A percentile compares a stretch with the other conserved stretches of the same genome.
phyloP scores from a whole-genome alignment of 2,113 vertebrate species.

The Erythrolamprus reginae region DNA sequence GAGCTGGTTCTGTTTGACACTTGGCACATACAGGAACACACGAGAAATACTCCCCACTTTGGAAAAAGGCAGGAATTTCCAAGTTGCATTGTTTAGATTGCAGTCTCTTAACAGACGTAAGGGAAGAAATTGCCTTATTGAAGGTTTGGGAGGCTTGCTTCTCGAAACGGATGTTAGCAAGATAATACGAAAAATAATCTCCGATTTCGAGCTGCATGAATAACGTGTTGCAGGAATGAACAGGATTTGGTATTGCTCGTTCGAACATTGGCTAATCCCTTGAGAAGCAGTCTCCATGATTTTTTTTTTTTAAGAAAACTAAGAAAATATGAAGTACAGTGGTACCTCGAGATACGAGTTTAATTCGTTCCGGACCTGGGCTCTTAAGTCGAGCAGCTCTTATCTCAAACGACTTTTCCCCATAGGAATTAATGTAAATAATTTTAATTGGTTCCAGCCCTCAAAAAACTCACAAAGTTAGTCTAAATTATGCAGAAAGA shows the following conservation, averaged over 20 bases:
- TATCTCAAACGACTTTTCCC: too few species aligned
- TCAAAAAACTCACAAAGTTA: too few species aligned
- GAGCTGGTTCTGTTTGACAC: fast-evolving
- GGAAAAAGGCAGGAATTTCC: neutral
- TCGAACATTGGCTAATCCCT: neutral
- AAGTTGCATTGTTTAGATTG: fast-evolving
- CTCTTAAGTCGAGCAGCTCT: too few species aligned
- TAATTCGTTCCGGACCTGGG: too few species aligned
- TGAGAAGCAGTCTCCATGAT: neutral
- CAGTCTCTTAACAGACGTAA: neutral
- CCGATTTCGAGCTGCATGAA: neutral
- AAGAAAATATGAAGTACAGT: neutral
- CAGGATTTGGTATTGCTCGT: neutral
- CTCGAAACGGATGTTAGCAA: neutral
- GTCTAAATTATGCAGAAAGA: too few species aligned
- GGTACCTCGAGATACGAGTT: too few species aligned
- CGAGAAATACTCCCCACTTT: neutral
- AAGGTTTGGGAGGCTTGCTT: neutral
- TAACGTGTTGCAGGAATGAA: neutral
- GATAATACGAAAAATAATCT: neutral
- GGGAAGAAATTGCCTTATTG: neutral
- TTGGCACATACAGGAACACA: neutral
- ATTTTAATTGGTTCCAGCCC: too few species aligned
- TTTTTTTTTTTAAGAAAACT: fast-evolving
- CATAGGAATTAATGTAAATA: too few species aligned